A percentile compares a stretch with the other conserved stretches of the same genome.
These are phyloP conservation scores for Pocillopora damicornis DNA, from an alignment of 64 coral and sea anemone species.

Conservation along the genomic window DNA sequence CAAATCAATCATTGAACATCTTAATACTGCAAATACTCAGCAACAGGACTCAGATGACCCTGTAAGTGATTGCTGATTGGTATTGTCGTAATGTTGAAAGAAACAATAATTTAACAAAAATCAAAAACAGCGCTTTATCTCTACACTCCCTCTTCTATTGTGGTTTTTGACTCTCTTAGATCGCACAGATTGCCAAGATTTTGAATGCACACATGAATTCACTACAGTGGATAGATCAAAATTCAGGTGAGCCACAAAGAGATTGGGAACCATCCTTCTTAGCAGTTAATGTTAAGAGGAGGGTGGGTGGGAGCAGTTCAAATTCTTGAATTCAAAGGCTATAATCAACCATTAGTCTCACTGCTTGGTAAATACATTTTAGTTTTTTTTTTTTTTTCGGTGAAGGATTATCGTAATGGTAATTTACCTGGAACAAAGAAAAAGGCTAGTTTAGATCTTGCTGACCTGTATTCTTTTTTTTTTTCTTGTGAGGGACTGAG, in stretches of 20 bases:
- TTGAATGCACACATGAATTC: constrained; percentile 95
- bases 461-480: too few relatives aligned
- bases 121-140: too few relatives aligned
- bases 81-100: too few relatives aligned
- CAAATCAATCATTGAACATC: constrained; percentile 92
- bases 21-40: constrained; percentile 73
- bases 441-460: too few relatives aligned
- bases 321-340: too few relatives aligned
- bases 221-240: constrained; percentile 98
- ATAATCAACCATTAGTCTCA: too few relatives aligned
- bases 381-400: background rate
- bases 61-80: constrained; percentile 16
- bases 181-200: constrained; percentile 94
- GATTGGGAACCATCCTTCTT: background rate
- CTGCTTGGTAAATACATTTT: background rate
- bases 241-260: constrained; percentile 71
- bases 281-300: too few relatives aligned
- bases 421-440: too few relatives aligned
- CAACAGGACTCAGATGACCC: constrained; percentile 91
- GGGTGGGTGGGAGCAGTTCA: too few relatives aligned
- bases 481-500: too few relatives aligned
- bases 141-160: background rate
- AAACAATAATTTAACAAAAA: too few relatives aligned
- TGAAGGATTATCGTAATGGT: background rate
- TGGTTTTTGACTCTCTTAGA: constrained; percentile 32